Conservation (phyloP, 2,113 vertebrate species). For the Cebus imitator region DNA sequence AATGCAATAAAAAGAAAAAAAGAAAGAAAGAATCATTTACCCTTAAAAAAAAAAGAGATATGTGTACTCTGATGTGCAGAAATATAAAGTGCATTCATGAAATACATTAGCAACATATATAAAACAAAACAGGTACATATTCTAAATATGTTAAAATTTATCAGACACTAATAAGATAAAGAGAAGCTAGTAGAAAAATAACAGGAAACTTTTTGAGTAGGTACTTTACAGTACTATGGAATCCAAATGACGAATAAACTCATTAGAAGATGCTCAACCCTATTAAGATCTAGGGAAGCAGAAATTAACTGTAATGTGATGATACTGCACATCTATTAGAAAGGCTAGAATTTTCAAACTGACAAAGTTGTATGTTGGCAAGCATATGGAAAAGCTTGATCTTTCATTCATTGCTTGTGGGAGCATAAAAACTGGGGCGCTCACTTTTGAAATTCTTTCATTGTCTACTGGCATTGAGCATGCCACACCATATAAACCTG, state of each 20-base stretch:
- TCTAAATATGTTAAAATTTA: background rate
- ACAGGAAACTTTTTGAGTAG: background rate
- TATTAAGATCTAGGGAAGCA: background rate
- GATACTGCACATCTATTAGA: background rate
- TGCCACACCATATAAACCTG: background rate
- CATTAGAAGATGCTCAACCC: background rate
- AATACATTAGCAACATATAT: background rate
- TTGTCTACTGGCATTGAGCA: background rate
- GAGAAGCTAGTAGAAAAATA: background rate
- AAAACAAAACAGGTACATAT: background rate
- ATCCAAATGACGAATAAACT: background rate
- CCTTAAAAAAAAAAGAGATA: too few species aligned
- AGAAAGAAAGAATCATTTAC: too few species aligned
- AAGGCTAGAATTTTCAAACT: background rate
- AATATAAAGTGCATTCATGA: background rate
- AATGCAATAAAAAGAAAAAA: too few species aligned
- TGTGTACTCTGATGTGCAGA: background rate
- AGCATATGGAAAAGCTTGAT: background rate
- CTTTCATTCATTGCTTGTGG: background rate
- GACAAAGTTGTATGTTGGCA: background rate
- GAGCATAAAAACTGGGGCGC: background rate
- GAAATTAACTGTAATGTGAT: too few species aligned
- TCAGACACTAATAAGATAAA: background rate
- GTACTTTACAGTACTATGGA: background rate
- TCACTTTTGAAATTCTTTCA: background rate